phyloP scores from a whole-genome alignment of 1,140 invertebrate genomes.

The Aradophagus sp. region DNA sequence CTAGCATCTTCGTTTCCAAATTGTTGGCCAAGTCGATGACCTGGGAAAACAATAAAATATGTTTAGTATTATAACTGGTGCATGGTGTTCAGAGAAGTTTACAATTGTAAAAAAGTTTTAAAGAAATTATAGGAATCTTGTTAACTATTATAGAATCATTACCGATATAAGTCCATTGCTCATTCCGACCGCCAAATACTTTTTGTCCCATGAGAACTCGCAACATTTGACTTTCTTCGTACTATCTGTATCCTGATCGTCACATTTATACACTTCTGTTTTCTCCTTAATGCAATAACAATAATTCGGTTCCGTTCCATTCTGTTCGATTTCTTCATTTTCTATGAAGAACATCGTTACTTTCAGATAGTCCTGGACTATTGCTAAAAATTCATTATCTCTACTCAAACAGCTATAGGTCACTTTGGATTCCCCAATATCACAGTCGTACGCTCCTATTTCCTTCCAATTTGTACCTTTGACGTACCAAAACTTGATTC shows the following conservation, averaged over 20 bases:
- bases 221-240: constrained; percentile 59
- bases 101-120: too few relatives aligned
- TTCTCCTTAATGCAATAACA: constrained; percentile 15
- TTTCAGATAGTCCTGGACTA: constrained; percentile 56
- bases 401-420: constrained; percentile 61
- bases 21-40: constrained; percentile 58
- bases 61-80: constrained; percentile 1
- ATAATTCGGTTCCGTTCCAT: constrained; percentile 23
- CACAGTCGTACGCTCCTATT: constrained; percentile 17
- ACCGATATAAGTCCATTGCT: constrained; percentile 67
- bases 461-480: constrained; percentile 48
- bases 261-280: constrained; percentile 3
- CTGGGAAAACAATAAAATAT: constrained; percentile 51
- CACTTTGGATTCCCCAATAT: constrained; percentile 34
- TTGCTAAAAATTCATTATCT: constrained; percentile 58
- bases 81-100: too few relatives aligned
- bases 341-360: constrained; percentile 26
- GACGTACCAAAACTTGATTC: constrained; percentile 61
- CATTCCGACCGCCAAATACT: constrained; percentile 67
- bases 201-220: constrained; percentile 66
- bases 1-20: constrained; percentile 49
- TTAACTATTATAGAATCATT: constrained; percentile 24
- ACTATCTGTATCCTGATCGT: background rate
- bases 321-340: constrained; percentile 2
- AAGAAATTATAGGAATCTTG: background rate